Evolutionary conservation across 2,888 invertebrate genomes (phyloP).

Genomic region (Chouioia cunea): DNA sequence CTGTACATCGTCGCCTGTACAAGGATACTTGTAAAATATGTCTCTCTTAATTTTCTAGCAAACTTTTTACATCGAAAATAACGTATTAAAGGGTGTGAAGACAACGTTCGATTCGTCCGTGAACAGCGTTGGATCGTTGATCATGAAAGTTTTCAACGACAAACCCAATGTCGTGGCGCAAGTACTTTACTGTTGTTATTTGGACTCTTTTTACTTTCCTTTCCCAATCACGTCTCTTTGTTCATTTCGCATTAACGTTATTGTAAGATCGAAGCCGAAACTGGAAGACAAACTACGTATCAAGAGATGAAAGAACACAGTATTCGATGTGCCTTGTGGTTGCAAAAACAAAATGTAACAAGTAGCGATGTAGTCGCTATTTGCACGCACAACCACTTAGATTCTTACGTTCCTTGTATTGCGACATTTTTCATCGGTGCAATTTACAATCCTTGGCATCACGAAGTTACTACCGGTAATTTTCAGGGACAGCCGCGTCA

Average conservation of each 20-base stretch:
- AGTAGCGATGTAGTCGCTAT: slow-evolving; percentile 55
- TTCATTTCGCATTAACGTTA: too few species aligned
- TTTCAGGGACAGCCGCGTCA: too few species aligned
- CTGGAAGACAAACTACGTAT: slow-evolving; percentile 53
- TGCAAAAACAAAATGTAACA: slow-evolving; percentile 54
- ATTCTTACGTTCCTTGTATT: slow-evolving; percentile 55
- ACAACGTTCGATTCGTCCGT: accelerated
- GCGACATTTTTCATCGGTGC: slow-evolving; percentile 56
- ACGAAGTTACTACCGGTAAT: slow-evolving; percentile 52
- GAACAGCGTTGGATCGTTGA: slow-evolving; percentile 48
- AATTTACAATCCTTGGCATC: slow-evolving; percentile 58
- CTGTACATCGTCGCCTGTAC: too few species aligned
- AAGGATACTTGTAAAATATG: too few species aligned
- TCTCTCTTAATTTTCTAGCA: too few species aligned
- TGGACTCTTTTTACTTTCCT: too few species aligned
- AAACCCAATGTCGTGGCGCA: slow-evolving; percentile 50
- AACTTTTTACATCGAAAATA: slow-evolving; percentile 48
- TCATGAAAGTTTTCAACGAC: slow-evolving; percentile 48
- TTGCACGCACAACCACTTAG: slow-evolving; percentile 57
- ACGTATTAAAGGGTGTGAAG: slow-evolving; percentile 49
- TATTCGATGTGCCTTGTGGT: slow-evolving; percentile 60
- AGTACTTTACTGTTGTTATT: slow-evolving; percentile 43
- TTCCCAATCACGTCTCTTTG: too few species aligned
- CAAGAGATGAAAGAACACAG: slow-evolving; percentile 53
- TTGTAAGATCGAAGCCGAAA: slow-evolving; percentile 54